Base-by-base conservation (phyloP, 2,797 vertebrate species). In the Acrossocheilus fasciatus region DNA sequence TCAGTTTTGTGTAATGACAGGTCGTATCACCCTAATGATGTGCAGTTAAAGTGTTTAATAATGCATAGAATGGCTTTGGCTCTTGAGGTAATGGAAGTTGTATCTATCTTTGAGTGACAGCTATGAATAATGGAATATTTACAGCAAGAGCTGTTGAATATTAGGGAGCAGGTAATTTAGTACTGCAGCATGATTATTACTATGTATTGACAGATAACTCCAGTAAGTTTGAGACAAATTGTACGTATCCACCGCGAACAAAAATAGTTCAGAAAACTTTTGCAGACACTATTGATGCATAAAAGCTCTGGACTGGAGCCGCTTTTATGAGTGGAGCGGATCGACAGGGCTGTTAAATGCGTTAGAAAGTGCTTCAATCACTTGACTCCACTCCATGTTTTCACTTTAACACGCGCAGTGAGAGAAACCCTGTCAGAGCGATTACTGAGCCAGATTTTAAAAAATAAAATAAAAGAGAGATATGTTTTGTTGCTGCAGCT, bases 111-210 rank as follows among this genome's bases (percentile, higher is more conserved):
- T 80, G 77, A 52, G 34, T 82, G 47, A 8, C 20, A 54, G 14
- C 7, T 69, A 39, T 82, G 80, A 82, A 43, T 69, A 82, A 57
- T 82, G 68, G 23, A 72, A 62, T 66, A 66, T 66, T 17, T 66
- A 7, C 26, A 66, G n/a, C 59, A 12, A 64, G n/a, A 66, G 62
- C 62, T 66, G 14, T 66, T 66, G 26, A 34, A 66, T 78, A 39
- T 39, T 12, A 78, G 34, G 34, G 12, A 7, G 23, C 36, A n/a
- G 75, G 12, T 59, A 39, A 15, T 75, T 52, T 39, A 39, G 10
- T 23, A 57, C 26, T 50, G 10, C 43, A 50, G 72, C 1, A 18
- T 30, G 14, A 10, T 74, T 75, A 30, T 34, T 17, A 6, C 17
- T 36, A 4, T 57, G 23, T 10, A 14, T 77, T 77, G 12, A 39